A percentile compares a stretch with the other conserved stretches of the same genome.
phyloP scores from a whole-genome alignment of 2,797 vertebrate species.

The Gymnodraco acuticeps region DNA sequence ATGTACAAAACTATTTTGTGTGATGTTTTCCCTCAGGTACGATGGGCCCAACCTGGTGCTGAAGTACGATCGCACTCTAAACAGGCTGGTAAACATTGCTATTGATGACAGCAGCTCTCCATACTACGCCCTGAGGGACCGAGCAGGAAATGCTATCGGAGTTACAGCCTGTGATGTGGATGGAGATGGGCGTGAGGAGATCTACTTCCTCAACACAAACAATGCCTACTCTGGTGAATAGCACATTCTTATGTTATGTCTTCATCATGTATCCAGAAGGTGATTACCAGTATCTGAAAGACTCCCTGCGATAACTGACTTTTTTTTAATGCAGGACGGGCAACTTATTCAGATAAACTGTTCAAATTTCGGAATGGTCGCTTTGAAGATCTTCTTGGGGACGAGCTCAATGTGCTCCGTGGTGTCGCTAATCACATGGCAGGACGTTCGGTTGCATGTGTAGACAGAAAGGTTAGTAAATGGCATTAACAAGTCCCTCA shows the following conservation, averaged over 20 bases:
- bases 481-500: background rate
- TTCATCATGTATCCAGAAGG: background rate
- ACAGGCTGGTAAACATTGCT: constrained; percentile 90
- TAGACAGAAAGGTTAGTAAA: constrained; percentile 91
- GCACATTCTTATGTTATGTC: background rate
- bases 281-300: background rate
- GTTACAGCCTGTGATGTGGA: constrained; percentile 96
- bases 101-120: constrained; percentile 89
- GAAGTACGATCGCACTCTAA: constrained; percentile 87
- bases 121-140: constrained; percentile 90
- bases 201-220: constrained; percentile 98
- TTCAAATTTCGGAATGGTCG: constrained; percentile 95
- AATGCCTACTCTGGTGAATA: constrained; percentile 93
- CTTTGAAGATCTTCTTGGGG: constrained; percentile 93
- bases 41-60: constrained; percentile 95
- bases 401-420: constrained; percentile 88
- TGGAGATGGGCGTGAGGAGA: constrained; percentile 93
- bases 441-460: constrained; percentile 93
- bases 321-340: constrained; percentile 81
- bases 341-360: constrained; percentile 94
- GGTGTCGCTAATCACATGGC: constrained; percentile 90
- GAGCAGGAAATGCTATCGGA: constrained; percentile 91
- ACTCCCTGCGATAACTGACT: background rate
- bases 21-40: constrained; percentile 82
- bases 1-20: background rate